Conservation (phyloP, 1,140 invertebrate genomes). For the Solen grandis region DNA sequence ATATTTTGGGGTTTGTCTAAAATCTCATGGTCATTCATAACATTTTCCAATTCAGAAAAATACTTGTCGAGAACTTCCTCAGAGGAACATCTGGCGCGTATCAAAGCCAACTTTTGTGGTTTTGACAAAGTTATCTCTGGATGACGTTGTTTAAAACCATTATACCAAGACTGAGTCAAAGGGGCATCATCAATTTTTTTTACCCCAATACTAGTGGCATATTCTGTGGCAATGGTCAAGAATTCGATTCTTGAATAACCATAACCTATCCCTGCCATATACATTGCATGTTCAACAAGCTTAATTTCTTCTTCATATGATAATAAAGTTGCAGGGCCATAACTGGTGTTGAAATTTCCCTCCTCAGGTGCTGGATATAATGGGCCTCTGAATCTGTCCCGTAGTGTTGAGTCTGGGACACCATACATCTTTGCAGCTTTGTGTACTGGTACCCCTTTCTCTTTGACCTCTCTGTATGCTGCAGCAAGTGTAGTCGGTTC, state of each 20-base stretch:
- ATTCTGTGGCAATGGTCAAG: background rate
- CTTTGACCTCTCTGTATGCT: background rate
- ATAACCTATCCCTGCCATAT: conserved; percentile 38
- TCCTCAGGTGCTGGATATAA: background rate
- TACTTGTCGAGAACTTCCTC: background rate
- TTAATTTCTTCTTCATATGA: background rate
- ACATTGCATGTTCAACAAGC: conserved; percentile 12
- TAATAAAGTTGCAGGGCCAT: background rate
- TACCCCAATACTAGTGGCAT: background rate
- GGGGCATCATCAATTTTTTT: background rate
- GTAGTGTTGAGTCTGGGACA: background rate
- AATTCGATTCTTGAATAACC: conserved; percentile 11
- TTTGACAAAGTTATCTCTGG: conserved; percentile 93
- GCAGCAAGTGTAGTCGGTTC: background rate
- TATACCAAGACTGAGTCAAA: conserved; percentile 20
- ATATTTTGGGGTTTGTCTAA: conserved; percentile 41
- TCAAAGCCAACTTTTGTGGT: conserved; percentile 87
- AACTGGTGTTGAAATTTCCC: background rate
- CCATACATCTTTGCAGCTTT: background rate
- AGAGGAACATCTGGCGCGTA: conserved; percentile 70
- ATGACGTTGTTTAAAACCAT: conserved; percentile 6
- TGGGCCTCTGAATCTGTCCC: background rate
- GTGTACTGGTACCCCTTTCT: background rate
- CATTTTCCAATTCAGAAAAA: conserved; percentile 1
- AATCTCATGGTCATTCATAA: conserved; percentile 7